Percentiles rank a stretch among this genome's conserved stretches.
Evolutionary conservation across 2,113 vertebrate species (phyloP).

Genomic region (Oncorhynchus tshawytscha): DNA sequence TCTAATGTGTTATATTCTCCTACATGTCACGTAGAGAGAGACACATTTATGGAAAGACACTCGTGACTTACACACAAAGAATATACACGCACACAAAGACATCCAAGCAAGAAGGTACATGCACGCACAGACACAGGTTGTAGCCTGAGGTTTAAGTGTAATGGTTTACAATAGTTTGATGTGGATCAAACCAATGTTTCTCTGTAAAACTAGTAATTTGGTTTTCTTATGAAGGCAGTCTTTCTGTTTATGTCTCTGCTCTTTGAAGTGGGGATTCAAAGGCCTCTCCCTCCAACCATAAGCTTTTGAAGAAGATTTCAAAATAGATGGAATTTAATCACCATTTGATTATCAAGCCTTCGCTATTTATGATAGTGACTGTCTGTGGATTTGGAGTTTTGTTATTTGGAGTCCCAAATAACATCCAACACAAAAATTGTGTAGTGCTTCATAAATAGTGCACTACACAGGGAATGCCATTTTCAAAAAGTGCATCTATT

Average conservation of each 20-base stretch:
- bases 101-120: neutral
- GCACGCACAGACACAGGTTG: neutral
- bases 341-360: constrained; percentile 42
- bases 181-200: constrained; percentile 31
- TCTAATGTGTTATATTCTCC: no score
- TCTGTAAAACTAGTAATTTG: constrained; percentile 18
- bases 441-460: no score
- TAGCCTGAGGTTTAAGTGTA: constrained; percentile 22
- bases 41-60: no score
- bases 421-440: no score
- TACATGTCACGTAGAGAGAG: no score
- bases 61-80: no score
- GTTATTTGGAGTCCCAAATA: no score
- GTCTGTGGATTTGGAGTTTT: no score
- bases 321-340: constrained; percentile 50
- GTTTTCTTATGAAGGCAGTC: constrained; percentile 19
- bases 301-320: constrained; percentile 43
- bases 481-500: neutral
- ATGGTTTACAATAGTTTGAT: constrained; percentile 15
- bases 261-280: constrained; percentile 50
- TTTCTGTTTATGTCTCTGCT: constrained; percentile 31
- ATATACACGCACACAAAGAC: neutral
- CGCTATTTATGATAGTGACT: no score
- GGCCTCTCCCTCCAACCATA: neutral
- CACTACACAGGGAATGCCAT: neutral